These are phyloP conservation scores for Brachionus sp. DNA, from an alignment of 1,140 invertebrate species.

Conservation along the genomic window DNA sequence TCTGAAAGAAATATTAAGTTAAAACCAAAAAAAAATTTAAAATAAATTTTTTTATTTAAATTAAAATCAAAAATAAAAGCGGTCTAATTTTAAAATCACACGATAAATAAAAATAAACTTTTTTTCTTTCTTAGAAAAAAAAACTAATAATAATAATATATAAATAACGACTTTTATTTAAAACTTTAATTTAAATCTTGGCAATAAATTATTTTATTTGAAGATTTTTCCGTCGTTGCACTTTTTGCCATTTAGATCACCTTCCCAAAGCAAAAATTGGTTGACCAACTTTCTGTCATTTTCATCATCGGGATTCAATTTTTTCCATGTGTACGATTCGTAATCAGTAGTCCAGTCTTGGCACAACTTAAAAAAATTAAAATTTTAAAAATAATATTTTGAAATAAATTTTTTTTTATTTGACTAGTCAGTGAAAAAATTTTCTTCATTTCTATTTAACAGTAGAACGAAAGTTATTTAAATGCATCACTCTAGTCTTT, in stretches of 20 bases:
- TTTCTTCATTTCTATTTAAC: slow-evolving; percentile 20
- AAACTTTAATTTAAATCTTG: slow-evolving; percentile 18
- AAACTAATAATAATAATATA: slow-evolving; percentile 2
- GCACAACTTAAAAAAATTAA: slow-evolving; percentile 67
- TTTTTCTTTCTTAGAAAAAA: not conserved
- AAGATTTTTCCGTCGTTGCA: slow-evolving; percentile 99
- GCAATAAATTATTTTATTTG: slow-evolving; percentile 69
- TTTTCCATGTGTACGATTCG: slow-evolving; percentile 92
- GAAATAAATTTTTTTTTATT: no score
- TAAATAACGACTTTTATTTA: slow-evolving; percentile 27
- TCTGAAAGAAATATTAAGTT: not conserved
- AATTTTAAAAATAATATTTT: no score
- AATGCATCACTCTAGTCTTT: not conserved
- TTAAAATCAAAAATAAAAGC: slow-evolving; percentile 35
- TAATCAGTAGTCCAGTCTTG: slow-evolving; percentile 95
- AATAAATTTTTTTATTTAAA: not conserved
- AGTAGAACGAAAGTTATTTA: slow-evolving; percentile 27
- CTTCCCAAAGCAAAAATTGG: slow-evolving; percentile 88
- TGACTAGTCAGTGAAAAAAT: slow-evolving; percentile 4
- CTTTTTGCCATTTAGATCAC: slow-evolving; percentile 80
- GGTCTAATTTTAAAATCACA: not conserved
- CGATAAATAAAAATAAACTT: not conserved
- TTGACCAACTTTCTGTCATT: slow-evolving; percentile 84
- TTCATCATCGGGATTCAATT: slow-evolving; percentile 75
- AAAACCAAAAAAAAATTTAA: not conserved